A percentile compares a stretch with the other conserved stretches of the same genome.
Conservation (phyloP, 2,113 vertebrate genomes). For the Plotosus lineatus region DNA sequence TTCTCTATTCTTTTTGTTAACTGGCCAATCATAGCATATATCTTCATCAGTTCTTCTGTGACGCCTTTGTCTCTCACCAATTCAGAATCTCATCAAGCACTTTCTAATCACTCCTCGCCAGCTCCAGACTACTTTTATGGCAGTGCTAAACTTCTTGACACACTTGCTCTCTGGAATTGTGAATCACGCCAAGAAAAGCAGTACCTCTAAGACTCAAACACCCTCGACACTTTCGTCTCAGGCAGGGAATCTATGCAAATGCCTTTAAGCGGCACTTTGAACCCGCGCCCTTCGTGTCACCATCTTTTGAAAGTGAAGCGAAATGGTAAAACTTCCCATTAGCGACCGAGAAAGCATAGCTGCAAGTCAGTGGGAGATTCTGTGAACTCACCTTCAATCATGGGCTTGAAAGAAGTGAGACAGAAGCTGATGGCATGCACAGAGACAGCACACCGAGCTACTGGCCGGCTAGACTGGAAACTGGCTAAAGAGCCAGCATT, state of each 20-base stretch:
- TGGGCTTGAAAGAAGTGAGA: constrained; percentile 14
- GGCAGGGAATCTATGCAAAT: constrained; percentile 36
- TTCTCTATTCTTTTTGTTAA: not conserved
- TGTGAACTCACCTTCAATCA: constrained; percentile 27
- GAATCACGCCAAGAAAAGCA: not conserved
- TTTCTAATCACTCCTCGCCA: constrained; percentile 13
- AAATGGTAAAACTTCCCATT: constrained; percentile 32
- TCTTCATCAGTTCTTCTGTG: not conserved
- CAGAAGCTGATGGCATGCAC: constrained; percentile 27
- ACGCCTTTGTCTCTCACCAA: not conserved
- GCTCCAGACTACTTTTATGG: constrained; percentile 13
- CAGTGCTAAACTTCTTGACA: constrained; percentile 28
- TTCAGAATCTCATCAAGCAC: not conserved
- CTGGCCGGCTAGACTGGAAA: constrained; percentile 33
- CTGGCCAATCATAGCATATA: not conserved
- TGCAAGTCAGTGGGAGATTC: constrained; percentile 20
- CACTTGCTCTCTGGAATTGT: not conserved
- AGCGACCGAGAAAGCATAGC: not conserved
- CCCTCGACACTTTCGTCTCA: not conserved
- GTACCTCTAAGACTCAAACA: constrained; percentile 2
- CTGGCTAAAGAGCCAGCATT: constrained; percentile 31
- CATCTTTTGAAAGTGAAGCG: constrained; percentile 10
- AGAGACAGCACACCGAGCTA: constrained; percentile 26
- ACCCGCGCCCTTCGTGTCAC: not conserved
- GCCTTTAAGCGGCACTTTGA: not conserved